A percentile compares a stretch with the other conserved stretches of the same genome.
phyloP scores from a whole-genome alignment of 2,113 vertebrate genomes.

The Sminthopsis crassicaudata region DNA sequence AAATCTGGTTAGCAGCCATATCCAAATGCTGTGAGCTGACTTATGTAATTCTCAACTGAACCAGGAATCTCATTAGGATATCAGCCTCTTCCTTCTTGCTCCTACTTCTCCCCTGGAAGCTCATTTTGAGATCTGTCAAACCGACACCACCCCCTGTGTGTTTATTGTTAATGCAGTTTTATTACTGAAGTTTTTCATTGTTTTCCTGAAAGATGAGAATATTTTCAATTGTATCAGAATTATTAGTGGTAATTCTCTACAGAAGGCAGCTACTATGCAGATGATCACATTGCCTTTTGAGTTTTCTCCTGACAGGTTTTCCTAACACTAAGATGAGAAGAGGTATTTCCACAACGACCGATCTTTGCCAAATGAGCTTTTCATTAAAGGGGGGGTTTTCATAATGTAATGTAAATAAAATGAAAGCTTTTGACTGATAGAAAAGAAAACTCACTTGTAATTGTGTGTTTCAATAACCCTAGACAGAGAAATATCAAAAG shows the following conservation, averaged over 20 bases:
- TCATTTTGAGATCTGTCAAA: conserved; percentile 34
- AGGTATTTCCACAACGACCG: conserved; percentile 41
- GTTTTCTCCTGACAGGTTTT: conserved; percentile 42
- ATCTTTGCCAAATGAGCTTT: conserved; percentile 5
- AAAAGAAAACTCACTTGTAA: conserved; percentile 18
- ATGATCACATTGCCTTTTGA: conserved; percentile 7
- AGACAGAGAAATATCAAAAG: neutral
- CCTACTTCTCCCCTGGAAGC: conserved; percentile 27
- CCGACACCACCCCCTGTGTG: conserved; percentile 8
- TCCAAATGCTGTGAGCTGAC: conserved; percentile 29
- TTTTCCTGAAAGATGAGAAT: neutral
- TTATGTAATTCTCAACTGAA: conserved; percentile 52
- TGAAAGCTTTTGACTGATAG: neutral
- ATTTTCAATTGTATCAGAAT: conserved; percentile 53
- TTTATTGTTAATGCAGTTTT: conserved; percentile 33
- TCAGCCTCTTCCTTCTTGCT: conserved; percentile 42
- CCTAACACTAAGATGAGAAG: conserved; percentile 6
- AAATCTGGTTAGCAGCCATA: neutral
- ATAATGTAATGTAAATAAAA: conserved; percentile 8
- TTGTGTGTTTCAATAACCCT: neutral
- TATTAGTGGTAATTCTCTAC: conserved; percentile 1
- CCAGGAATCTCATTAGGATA: conserved; percentile 17
- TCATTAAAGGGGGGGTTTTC: conserved; percentile 20
- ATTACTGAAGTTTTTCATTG: conserved; percentile 28
- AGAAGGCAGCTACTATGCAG: neutral